phyloP scores from a whole-genome alignment of 2,797 vertebrate genomes.

The Rousettus madagascariensis region DNA sequence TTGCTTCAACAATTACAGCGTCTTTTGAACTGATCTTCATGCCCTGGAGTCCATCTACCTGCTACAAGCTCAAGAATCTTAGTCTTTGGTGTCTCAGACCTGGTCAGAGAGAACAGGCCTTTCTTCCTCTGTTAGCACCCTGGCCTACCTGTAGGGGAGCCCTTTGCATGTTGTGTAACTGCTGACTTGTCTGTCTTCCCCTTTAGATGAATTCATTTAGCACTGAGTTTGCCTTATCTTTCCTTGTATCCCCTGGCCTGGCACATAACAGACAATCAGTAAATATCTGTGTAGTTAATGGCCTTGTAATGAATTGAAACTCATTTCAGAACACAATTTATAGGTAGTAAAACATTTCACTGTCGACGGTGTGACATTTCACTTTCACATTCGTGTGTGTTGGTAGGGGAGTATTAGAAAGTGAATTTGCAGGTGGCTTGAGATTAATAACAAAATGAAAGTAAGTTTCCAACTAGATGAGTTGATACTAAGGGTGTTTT shows the following conservation, averaged over 20 bases:
- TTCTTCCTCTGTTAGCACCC: background rate
- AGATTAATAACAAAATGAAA: conserved; percentile 9
- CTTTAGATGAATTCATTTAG: background rate
- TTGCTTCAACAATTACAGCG: background rate
- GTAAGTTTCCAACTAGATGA: background rate
- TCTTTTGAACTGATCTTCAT: background rate
- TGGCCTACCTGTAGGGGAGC: background rate
- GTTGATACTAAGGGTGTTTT: background rate
- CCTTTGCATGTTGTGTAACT: background rate
- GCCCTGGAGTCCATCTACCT: background rate
- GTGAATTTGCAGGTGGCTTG: background rate
- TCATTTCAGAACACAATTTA: background rate
- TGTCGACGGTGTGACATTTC: background rate
- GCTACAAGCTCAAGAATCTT: too few species aligned
- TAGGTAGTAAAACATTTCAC: background rate
- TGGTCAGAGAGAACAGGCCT: background rate
- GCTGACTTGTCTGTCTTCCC: background rate
- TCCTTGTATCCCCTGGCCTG: background rate
- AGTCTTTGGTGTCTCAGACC: background rate
- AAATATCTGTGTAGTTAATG: background rate
- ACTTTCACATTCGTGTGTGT: background rate
- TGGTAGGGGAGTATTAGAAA: background rate
- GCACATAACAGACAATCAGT: background rate
- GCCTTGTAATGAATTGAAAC: background rate
- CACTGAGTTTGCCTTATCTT: background rate